These are phyloP conservation scores for Octomys mimax DNA, from an alignment of 2,797 vertebrate species.

Conservation along the genomic window DNA sequence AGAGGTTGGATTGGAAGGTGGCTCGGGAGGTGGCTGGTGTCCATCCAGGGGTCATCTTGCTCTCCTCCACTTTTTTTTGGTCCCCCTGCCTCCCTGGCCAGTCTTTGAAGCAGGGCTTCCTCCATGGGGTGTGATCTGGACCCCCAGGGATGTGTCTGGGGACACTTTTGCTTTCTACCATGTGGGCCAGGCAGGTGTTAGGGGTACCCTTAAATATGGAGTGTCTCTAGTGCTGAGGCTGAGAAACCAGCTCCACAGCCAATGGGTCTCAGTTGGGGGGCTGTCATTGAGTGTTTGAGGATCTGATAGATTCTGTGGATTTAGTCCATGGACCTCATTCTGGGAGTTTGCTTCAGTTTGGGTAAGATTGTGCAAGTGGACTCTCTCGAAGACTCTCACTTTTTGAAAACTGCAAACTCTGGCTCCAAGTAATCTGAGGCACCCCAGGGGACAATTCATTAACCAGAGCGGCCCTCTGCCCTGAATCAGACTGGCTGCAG, in stretches of 20 bases:
- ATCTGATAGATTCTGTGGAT: accelerated
- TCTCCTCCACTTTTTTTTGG: background rate
- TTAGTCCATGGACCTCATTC: background rate
- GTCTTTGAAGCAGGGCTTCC: background rate
- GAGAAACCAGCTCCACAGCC: background rate
- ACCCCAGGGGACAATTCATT: accelerated
- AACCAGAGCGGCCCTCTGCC: background rate
- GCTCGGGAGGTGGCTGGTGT: background rate
- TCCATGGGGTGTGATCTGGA: background rate
- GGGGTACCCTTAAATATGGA: background rate
- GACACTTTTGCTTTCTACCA: background rate
- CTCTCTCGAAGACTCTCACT: background rate
- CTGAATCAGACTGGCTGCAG: slow-evolving; percentile 69
- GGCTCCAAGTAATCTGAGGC: background rate
- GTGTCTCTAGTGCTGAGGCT: accelerated
- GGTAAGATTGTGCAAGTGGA: accelerated
- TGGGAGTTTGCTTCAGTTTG: accelerated
- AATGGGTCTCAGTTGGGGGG: background rate
- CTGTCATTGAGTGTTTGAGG: accelerated
- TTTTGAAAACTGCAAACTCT: background rate
- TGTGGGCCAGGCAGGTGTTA: background rate
- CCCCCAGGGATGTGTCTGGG: background rate
- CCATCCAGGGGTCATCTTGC: accelerated
- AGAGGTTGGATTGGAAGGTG: background rate
- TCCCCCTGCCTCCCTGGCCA: background rate